A percentile compares a stretch with the other conserved stretches of the same genome.
These are phyloP conservation scores for Hippocampus abdominalis DNA, from an alignment of 2,113 vertebrate species.

Conservation along the genomic window DNA sequence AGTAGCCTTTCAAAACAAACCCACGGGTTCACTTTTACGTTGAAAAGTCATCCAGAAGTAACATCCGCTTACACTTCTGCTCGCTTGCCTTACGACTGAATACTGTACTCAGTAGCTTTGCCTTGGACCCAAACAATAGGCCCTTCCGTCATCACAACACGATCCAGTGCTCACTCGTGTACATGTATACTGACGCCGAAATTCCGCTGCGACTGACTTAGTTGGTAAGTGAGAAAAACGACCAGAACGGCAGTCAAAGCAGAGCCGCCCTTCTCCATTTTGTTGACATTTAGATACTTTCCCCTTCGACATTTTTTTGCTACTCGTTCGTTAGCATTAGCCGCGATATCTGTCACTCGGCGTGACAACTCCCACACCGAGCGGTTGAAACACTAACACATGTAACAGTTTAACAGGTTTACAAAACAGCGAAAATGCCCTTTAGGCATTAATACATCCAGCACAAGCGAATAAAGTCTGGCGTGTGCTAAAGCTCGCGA, in stretches of 20 bases:
- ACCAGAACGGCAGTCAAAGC: not conserved
- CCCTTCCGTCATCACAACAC: not conserved
- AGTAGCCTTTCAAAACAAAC: not conserved
- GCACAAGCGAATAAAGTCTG: not conserved
- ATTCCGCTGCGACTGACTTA: not conserved
- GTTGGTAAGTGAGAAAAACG: not conserved
- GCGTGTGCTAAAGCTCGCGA: conserved; percentile 14
- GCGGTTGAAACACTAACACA: not conserved
- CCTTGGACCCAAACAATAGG: conserved; percentile 3
- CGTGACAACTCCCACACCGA: not conserved
- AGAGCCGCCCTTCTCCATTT: not conserved
- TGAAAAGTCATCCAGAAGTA: not conserved
- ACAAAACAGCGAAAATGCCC: not conserved
- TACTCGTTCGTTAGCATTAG: not conserved
- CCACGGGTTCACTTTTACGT: not conserved
- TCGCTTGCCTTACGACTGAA: not conserved
- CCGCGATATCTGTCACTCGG: not conserved
- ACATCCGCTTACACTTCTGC: not conserved
- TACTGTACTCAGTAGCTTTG: not conserved
- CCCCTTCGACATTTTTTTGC: not conserved
- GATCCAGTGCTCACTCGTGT: not conserved
- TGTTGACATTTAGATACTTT: not conserved
- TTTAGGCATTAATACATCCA: not conserved
- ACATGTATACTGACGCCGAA: not conserved
- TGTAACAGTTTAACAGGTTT: not conserved